Evolutionary conservation across 1,140 invertebrate species (phyloP), one percentile per base, ranked within the genome.

Genomic region (Asobara japonica): DNA sequence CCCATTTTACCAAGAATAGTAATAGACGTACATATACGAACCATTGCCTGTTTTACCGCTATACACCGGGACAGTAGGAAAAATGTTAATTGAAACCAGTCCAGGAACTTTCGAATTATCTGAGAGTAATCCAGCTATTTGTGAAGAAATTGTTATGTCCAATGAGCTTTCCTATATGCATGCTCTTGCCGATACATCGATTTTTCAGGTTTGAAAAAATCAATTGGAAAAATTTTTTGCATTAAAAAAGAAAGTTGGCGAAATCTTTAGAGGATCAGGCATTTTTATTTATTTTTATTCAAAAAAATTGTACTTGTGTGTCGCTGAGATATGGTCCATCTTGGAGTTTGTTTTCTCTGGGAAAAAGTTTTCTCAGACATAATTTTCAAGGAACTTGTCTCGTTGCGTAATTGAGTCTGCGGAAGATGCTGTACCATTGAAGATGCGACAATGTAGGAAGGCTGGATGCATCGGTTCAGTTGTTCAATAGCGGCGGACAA

Each of bases 11-110:
- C 64, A 60, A 56, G 51, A 56, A 56, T 56, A 56, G 51, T 56
- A 25, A 27, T 56, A 56, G 51, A 56, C 18, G 51, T 31, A 22
- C 27, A 16, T 30, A 60, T 56, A 69, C 45, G 38, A 11, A 18
- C 16, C 33, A 60, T 41, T 30, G 25, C 31, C 11, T 22, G 36
- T 71, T 38, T 66, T 48, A 72, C 38, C 51, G 51, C 51, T 56
- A 56, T 25, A 22, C 51, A 56, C 51, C 51, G 51, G 69, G 69
- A 71, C 61, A 51, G 41, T 41, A 27, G 27, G 48, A 66, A 66
- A 72, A 72, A 66, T 60, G 41, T 72, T 66, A 38, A 72, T 72
- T 66, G 64, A 56, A 72, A 72, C 70, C 70, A 72, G 70, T 72
- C 38, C 60, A 30, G 48, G 29, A 41, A 72, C 70, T 72, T 72